These are phyloP conservation scores for Eubasilissa splendida DNA, from an alignment of 2,888 invertebrate species.

Conservation along the genomic window DNA sequence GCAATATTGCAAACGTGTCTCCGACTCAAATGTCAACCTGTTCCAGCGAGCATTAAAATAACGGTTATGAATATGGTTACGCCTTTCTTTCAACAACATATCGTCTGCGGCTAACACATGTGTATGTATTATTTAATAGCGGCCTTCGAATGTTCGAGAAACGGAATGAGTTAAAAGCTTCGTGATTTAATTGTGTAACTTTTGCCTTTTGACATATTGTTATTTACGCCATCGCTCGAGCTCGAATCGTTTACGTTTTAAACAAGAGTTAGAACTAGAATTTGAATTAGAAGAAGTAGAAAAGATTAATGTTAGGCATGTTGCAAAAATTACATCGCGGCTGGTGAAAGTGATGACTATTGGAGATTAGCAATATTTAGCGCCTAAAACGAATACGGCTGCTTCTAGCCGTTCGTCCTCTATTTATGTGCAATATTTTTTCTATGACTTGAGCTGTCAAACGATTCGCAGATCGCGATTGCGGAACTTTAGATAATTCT, in stretches of 20 bases:
- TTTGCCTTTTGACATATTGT: slow-evolving; percentile 29
- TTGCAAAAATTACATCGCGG: slow-evolving; percentile 8
- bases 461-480: no score
- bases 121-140: slow-evolving; percentile 30
- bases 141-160: slow-evolving; percentile 38
- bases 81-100: slow-evolving; percentile 32
- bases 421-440: no score
- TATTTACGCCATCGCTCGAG: slow-evolving; percentile 3
- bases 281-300: not conserved
- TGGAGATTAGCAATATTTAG: slow-evolving; percentile 11
- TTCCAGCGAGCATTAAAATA: slow-evolving; percentile 12
- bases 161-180: slow-evolving; percentile 10
- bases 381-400: no score
- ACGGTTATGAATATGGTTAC: slow-evolving; percentile 15
- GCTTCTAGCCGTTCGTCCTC: no score
- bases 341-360: slow-evolving; percentile 23
- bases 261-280: not conserved
- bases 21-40: slow-evolving; percentile 31
- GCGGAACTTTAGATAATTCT: no score
- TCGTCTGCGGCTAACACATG: not conserved
- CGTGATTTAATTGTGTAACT: slow-evolving; percentile 30
- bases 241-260: slow-evolving; percentile 9
- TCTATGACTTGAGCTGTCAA: no score
- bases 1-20: not conserved
- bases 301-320: not conserved